Base-by-base conservation (phyloP, 2,797 vertebrate genomes). In the Silurus lanzhouensis region DNA sequence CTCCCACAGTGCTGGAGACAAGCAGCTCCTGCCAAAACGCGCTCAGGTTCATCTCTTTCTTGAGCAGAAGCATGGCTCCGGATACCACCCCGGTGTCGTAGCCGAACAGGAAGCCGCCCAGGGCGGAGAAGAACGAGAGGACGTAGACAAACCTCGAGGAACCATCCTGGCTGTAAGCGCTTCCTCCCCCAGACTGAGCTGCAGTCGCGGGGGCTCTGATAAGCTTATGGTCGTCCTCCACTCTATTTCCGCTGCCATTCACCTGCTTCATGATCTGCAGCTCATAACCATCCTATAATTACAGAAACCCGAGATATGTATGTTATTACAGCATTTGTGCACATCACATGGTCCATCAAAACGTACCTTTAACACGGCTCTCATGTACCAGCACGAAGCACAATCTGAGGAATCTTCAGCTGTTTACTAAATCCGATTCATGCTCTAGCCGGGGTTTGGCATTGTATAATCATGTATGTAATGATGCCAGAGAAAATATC, bases 41-140 rank as follows among this genome's bases (percentile, higher is more conserved):
- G 87, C 90, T 96, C 92, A 99, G 92, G 91, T 95, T 94, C 92
- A 98, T 96, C 95, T 98, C 96, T 91, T 90, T 94, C 94, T 97
- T 98, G 78, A 99, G 96, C 86, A 98, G 95, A 88, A 99, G 96
- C 96, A 99, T 97, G 0, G 97, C 98, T 44, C 98, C 98, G 0
- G 98, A 97, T 68, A 99, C 97, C 89, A 99, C 98, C 12, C 98
- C 98, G 1, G 98, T 99, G 94, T 99, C 98, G 55, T 99, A 99
- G 84, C 98, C 98, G 87, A 99, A 99, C 48, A 99, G 95, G 86
- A 99, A 97, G 67, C 98, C 98, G 10, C 98, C 98, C 86, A 99
- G 93, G 61, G 98, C 98, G 0, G 98, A 97, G 94, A 98, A 97
- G 38, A 93, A 93, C 0, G 96, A 95, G 92, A 96, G 88, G 88